Base-by-base conservation (phyloP, 2,888 invertebrate genomes). In the Euplagia quadripunctaria region DNA sequence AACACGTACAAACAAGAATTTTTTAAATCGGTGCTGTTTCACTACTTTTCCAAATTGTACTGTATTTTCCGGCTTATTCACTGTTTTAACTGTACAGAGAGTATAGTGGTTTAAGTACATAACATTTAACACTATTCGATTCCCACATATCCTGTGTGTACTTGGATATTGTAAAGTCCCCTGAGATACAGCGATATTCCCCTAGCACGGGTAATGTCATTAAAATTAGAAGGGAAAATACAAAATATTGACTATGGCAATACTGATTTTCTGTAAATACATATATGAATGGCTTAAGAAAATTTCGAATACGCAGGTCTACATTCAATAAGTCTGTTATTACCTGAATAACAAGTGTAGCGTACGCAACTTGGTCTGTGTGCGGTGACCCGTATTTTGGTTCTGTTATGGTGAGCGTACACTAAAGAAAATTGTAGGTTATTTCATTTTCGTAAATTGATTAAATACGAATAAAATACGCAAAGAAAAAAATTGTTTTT, bases 351-450 rank as follows among this genome's bases (percentile, higher is more conserved):
- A 76, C 72, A 16, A 72, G 43, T 5, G 41, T 68, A 5, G 46
- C 65, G 67, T 31, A 68, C 72, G 43, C 74, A 52, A 68, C 74
- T 58, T 74, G 75, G 82, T 82, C 79, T 82, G 81, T 84, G 85
- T 78, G 79, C 85, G 72, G 78, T 43, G 77, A 77, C 73, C 75
- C 75, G 73, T 75, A 71, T 65, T 68, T 16, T 46, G n/a, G 55
- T 9, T 58, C 71, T 68, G 70, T 17, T 67, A 51, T 12, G 58
- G 9, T 52, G 51, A 74, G 68, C 63, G 66, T 69, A 72, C 74
- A 76, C 72, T 66, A 17, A 3, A 49, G 51, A 51, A 31, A 66
- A 66, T 41, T 9, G 14, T 41, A 3, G 17, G 9, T 41, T 42
- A 3, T 42, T 64, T 64, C 5, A 2, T 31, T 31, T 31, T 31